A percentile compares a stretch with the other conserved stretches of the same genome.
These are phyloP conservation scores for Troglohyphantes excavatus DNA, from an alignment of 2,888 invertebrate species.

Conservation along the genomic window DNA sequence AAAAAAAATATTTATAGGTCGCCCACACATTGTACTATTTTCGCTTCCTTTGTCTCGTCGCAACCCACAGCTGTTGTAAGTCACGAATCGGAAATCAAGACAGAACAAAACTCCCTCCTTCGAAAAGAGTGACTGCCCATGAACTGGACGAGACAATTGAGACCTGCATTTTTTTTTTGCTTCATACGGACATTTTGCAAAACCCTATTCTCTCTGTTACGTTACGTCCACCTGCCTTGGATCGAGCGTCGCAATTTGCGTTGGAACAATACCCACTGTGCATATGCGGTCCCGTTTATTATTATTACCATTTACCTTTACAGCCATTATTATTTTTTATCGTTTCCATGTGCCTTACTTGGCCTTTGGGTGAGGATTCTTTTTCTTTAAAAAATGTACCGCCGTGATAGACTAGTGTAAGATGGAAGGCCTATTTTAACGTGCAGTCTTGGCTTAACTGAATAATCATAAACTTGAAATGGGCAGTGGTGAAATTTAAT, in stretches of 20 bases:
- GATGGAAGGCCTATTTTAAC: too few relatives aligned
- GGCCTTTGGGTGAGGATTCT: not conserved
- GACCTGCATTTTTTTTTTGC: slow-evolving; percentile 14
- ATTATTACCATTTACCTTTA: slow-evolving; percentile 32
- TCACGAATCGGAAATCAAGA: slow-evolving; percentile 26
- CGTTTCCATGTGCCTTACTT: not conserved
- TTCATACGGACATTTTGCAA: slow-evolving; percentile 37
- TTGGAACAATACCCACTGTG: slow-evolving; percentile 31
- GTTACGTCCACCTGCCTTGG: slow-evolving; percentile 36
- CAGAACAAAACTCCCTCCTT: slow-evolving; percentile 25
- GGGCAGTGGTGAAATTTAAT: too few relatives aligned
- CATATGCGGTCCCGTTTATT: slow-evolving; percentile 31
- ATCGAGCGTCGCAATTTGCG: slow-evolving; percentile 19
- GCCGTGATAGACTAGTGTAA: too few relatives aligned
- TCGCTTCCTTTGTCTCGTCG: slow-evolving; percentile 22
- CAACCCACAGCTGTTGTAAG: not conserved
- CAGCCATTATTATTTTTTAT: not conserved
- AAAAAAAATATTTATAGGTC: slow-evolving; percentile 33
- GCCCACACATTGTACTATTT: slow-evolving; percentile 35
- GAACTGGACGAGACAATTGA: slow-evolving; percentile 48
- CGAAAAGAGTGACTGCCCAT: slow-evolving; percentile 31
- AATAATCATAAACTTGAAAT: too few relatives aligned
- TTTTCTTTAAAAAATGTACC: too few relatives aligned
- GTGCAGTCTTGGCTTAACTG: too few relatives aligned
- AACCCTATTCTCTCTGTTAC: slow-evolving; percentile 29